phyloP scores from a whole-genome alignment of 1,140 invertebrate genomes.

The Pararge aegeria region DNA sequence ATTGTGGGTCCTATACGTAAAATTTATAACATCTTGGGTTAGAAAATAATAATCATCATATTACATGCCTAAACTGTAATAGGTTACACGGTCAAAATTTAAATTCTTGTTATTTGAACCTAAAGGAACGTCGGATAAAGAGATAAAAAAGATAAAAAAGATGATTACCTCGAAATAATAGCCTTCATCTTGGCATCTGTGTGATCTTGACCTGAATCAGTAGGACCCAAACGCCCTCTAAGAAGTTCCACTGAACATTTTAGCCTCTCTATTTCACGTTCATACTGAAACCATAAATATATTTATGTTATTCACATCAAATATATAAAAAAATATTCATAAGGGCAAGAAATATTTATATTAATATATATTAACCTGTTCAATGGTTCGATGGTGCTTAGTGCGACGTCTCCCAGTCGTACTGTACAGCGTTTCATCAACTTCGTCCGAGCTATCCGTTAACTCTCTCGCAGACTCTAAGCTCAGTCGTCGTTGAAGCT shows the following conservation, averaged over 20 bases:
- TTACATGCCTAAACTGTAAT: too few species aligned
- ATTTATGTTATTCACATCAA: neutral
- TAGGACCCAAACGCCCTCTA: constrained; percentile 83
- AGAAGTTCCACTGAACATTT: constrained; percentile 88
- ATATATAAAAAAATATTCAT: too few species aligned
- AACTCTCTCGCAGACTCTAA: constrained; percentile 86
- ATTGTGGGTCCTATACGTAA: too few species aligned
- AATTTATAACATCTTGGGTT: too few species aligned
- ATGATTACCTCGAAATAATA: constrained; percentile 86
- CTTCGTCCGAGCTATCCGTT: constrained; percentile 85
- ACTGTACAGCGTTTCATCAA: constrained; percentile 78
- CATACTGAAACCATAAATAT: constrained; percentile 65
- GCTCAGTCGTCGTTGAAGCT: constrained; percentile 82
- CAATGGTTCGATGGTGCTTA: constrained; percentile 82
- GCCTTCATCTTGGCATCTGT: constrained; percentile 89
- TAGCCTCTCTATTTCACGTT: constrained; percentile 89
- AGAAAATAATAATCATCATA: too few species aligned
- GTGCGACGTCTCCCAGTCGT: constrained; percentile 75
- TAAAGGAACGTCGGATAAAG: too few species aligned
- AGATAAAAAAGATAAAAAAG: too few species aligned
- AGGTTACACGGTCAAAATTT: too few species aligned
- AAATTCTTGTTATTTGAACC: too few species aligned
- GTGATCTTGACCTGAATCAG: constrained; percentile 80
- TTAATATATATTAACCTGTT: constrained; percentile 78
- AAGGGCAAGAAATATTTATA: neutral